phyloP scores from a whole-genome alignment of 2,113 vertebrate genomes.

The Leptocoma aspasia region DNA sequence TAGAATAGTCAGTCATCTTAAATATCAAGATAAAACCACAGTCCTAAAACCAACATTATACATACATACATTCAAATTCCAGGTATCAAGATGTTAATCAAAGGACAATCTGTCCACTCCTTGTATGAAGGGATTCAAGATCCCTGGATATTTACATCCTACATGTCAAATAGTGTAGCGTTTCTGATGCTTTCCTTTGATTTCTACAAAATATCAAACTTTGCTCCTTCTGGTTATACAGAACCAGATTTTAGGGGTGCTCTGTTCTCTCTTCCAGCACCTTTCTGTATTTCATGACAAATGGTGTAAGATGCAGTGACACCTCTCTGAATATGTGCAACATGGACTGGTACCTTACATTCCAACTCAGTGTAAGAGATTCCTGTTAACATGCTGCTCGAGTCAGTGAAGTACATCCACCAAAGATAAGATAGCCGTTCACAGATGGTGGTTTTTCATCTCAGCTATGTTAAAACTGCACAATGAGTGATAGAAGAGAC shows the following conservation, averaged over 20 bases:
- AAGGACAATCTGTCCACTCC: neutral
- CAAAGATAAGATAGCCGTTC: neutral
- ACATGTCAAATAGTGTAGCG: neutral
- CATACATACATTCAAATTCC: neutral
- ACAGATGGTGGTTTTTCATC: neutral
- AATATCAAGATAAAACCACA: neutral
- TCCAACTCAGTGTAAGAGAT: neutral
- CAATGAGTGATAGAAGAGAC: neutral
- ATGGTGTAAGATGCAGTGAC: neutral
- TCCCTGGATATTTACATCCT: neutral
- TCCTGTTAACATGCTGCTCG: neutral
- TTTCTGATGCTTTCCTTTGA: neutral
- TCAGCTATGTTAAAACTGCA: neutral
- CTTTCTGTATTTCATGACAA: neutral
- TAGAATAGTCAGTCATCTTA: neutral
- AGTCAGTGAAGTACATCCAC: neutral
- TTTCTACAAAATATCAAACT: neutral
- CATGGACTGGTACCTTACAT: neutral
- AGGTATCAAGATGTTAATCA: neutral
- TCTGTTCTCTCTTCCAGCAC: neutral
- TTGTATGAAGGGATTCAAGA: neutral
- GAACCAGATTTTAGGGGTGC: neutral
- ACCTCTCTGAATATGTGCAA: neutral
- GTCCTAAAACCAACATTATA: neutral
- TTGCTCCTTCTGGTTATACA: neutral